Conservation (phyloP, 2,113 vertebrate genomes). For the Erpornis zantholeuca region DNA sequence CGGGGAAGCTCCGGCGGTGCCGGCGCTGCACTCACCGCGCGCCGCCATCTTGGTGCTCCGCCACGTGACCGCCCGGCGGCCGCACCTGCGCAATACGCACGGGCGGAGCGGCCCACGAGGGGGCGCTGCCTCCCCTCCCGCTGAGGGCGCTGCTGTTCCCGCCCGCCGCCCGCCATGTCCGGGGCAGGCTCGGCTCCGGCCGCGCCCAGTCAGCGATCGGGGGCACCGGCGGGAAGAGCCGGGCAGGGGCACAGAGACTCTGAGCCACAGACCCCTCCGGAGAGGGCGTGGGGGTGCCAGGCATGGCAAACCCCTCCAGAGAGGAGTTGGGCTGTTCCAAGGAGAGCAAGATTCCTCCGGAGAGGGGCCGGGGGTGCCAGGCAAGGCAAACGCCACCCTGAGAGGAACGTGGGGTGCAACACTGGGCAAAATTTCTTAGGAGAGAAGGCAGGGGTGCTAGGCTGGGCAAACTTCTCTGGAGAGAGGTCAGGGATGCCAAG, state of each 20-base stretch:
- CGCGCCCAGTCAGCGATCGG: not conserved
- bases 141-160: not conserved
- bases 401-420: rapidly evolving
- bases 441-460: not conserved
- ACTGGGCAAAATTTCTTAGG: not conserved
- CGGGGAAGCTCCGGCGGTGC: rapidly evolving
- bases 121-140: not conserved
- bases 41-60: not conserved
- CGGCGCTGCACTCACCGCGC: not conserved
- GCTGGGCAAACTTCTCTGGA: not conserved
- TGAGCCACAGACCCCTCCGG: not conserved
- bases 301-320: not conserved
- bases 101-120: not conserved
- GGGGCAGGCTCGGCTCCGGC: no score
- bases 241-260: not conserved
- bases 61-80: not conserved
- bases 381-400: not conserved
- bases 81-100: not conserved
- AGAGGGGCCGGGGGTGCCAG: no score
- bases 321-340: not conserved
- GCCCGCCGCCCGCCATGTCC: not conserved
- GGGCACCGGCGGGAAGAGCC: not conserved
- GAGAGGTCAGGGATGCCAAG: not conserved
- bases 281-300: not conserved
- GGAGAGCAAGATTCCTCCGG: no score